Base-by-base conservation (phyloP, 2,797 vertebrate species). In the Hyperoplus lanceolatus region DNA sequence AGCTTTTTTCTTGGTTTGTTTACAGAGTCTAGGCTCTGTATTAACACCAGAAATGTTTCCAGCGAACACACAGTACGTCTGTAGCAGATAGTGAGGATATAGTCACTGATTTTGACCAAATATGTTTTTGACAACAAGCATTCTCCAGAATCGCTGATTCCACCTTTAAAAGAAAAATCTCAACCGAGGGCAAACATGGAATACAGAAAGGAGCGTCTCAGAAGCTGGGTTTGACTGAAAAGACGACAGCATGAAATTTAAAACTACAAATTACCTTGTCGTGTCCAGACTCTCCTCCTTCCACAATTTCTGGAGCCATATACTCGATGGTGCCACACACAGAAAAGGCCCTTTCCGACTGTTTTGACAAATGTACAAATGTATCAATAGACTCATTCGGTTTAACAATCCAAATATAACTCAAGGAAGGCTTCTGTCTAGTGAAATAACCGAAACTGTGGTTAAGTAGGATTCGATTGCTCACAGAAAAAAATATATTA, bases 261-360 rank as follows among this genome's bases (percentile, higher is more conserved):
- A 55, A 75, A 64, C 15, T 5, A 49, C 68, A 89, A 70, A 83
- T 68, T 93, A 99, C 98, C 97, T 98, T 99, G 93, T 99, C 97
- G 64, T 99, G 98, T 80, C 98, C 98, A 1, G 96, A 91, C 80
- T 97, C 97, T 82, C 98, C 98, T 41, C 98, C 98, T 92, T 95
- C 96, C 77, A 99, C 96, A 75, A 99, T 99, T 94, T 99, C 98
- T 71, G 98, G 98, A 78, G 98, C 98, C 98, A 99, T 99, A 80
- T 99, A 99, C 84, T 99, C 98, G 84, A 99, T 97, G 18, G 98
- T 99, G 71, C 98, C 98, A 84, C 98, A 99, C 69, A 99, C 96
- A 8, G 98, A 99, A 93, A 97, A 99, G 2, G 98, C 96, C 90
- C 98, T 95, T 90, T 99, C 98, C 21, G 96, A 61, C 91, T 94